Percentiles rank a stretch among this genome's conserved stretches.
These are phyloP conservation scores for Pterobdella sp. DNA, from an alignment of 2,888 invertebrate genomes.

Conservation along the genomic window DNA sequence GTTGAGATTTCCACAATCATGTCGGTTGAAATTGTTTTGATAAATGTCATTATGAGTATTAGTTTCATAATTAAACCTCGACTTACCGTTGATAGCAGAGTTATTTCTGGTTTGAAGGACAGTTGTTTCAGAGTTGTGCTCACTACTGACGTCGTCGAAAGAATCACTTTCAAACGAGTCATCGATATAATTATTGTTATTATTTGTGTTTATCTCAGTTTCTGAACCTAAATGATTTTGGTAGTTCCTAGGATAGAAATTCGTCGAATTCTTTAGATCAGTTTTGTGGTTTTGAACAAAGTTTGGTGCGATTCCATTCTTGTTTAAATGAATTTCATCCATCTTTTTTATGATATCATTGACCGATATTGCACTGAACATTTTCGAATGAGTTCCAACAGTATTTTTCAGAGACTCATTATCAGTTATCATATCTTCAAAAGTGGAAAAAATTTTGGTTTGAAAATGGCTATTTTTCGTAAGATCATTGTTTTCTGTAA, in stretches of 20 bases:
- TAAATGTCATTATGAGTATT: neutral
- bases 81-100: neutral
- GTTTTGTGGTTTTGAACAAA: neutral
- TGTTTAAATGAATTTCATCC: neutral
- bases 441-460: neutral
- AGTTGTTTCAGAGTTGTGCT: neutral
- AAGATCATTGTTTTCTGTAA: neutral
- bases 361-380: conserved; percentile 14
- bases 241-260: too few species aligned
- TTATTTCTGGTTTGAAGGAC: neutral
- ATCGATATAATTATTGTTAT: neutral
- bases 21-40: conserved; percentile 1
- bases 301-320: neutral
- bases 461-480: neutral
- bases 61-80: neutral
- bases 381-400: neutral
- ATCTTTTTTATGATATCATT: conserved; percentile 1
- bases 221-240: too few species aligned
- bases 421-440: neutral
- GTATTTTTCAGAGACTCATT: neutral
- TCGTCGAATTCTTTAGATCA: conserved; percentile 2
- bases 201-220: too few species aligned
- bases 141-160: neutral
- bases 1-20: neutral
- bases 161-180: neutral